Evolutionary conservation across 2,797 vertebrate species (phyloP).

Genomic region (Garrulus glandarius): DNA sequence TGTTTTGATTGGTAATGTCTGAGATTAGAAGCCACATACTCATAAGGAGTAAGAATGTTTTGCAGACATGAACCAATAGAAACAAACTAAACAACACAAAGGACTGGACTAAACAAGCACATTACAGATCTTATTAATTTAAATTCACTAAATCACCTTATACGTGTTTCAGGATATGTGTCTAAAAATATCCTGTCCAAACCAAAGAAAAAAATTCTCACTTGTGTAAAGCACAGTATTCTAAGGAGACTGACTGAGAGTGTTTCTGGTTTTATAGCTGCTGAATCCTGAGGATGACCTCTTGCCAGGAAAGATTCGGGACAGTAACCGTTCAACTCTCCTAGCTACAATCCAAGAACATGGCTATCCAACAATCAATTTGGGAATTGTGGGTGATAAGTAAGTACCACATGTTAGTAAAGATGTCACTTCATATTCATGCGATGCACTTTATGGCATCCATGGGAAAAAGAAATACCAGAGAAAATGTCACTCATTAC

Average conservation of each 20-base stretch:
- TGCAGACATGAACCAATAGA: not conserved
- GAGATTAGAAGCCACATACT: not conserved
- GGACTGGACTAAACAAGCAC: not conserved
- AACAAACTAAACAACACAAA: not conserved
- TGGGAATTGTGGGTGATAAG: constrained; percentile 99
- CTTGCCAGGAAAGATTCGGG: constrained; percentile 96
- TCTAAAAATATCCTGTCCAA: not conserved
- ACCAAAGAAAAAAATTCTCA: not conserved
- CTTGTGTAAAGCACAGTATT: not conserved
- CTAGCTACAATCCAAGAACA: constrained; percentile 98
- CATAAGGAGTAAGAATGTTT: not conserved
- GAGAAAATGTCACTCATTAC: not conserved
- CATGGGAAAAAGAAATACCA: constrained; percentile 3
- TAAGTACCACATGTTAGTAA: constrained; percentile 75
- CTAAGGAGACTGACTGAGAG: constrained; percentile 33
- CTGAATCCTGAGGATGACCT: constrained; percentile 98
- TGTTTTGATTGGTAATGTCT: not conserved
- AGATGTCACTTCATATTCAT: constrained; percentile 54
- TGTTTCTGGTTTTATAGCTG: constrained; percentile 78
- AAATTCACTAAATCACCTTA: not conserved
- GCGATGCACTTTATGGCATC: not conserved
- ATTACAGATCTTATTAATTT: not conserved
- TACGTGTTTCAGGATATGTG: not conserved
- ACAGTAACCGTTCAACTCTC: constrained; percentile 96
- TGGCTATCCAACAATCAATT: constrained; percentile 97